Evolutionary conservation across 2,888 invertebrate genomes (phyloP), one percentile per base, ranked within the genome.

Genomic region (Volucella inflata): DNA sequence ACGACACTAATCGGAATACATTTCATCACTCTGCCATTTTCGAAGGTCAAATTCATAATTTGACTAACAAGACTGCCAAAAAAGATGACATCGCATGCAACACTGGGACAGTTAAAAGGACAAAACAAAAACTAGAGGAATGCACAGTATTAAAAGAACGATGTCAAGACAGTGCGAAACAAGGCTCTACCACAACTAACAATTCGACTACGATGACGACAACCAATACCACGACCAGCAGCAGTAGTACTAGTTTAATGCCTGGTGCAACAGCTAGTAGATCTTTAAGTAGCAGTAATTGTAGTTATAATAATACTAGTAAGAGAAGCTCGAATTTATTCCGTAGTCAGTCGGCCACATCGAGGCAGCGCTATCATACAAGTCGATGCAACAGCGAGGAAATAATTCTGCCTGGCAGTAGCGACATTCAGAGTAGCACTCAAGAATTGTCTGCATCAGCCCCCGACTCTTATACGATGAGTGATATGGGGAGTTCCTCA

Each of bases 61-160:
- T 90, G 75, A 89, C 83, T 83, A 89, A 89, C 88, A 90, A 89
- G 88, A 88, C 90, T 79, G 88, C 88, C 59, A 87, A 87, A 87
- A 93, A 93, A 87, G 94, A 94, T 88, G 94, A 94, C 81, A 94
- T 94, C 88, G 94, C 95, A 51, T 88, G 88, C 72, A 88, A 88
- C 51, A 84, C 44, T 94, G 95, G 96, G 2, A 95, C 95, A 0
- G 95, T 96, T 0, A 95, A 94, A 89, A 93, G 95, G 87, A 95
- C 95, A 17, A 95, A 95, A 89, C 94, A 95, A 89, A 95, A 95
- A 88, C 91, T 95, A 30, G 95, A 96, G 89, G 94, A 95, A 88
- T 89, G 87, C 68, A 90, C 90, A 4, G 88, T 89, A 55, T 88
- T 90, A 2, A 91, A 92, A 60, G 91, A 91, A 76, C 89, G 90